These are phyloP conservation scores for Dipus sagitta DNA, from an alignment of 2,797 vertebrate genomes.

Conservation along the genomic window DNA sequence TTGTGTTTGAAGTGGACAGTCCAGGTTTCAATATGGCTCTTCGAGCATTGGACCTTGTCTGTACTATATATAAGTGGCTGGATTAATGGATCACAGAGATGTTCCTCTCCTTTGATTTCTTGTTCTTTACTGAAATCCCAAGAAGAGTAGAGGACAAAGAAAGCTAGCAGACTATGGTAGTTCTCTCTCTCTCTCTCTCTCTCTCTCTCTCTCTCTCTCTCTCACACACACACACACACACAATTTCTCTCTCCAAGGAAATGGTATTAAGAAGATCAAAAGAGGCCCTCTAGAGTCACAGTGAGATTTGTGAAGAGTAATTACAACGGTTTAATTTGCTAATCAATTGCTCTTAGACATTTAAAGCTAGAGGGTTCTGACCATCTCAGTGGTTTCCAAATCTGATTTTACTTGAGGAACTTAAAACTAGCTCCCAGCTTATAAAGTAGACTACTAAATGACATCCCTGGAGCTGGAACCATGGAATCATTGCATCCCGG, in stretches of 20 bases:
- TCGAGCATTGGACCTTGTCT: not conserved
- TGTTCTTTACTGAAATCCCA: conserved; percentile 29
- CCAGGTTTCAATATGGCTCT: not conserved
- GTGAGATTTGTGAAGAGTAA: conserved; percentile 46
- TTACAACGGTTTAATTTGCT: conserved; percentile 58
- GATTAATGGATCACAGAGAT: not conserved
- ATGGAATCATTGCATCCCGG: not conserved
- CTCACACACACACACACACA: not conserved
- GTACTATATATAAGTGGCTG: not conserved
- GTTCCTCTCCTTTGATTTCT: not conserved
- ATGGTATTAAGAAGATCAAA: conserved; percentile 21
- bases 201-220: not conserved
- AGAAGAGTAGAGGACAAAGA: not conserved
- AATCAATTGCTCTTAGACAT: conserved; percentile 50
- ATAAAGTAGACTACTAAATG: not conserved
- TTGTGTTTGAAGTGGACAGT: not conserved
- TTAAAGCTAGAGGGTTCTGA: conserved; percentile 16
- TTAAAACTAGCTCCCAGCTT: not conserved
- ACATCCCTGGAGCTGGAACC: not conserved
- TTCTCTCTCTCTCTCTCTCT: not conserved
- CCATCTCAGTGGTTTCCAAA: conserved; percentile 18
- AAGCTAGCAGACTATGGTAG: not conserved
- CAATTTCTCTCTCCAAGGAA: not conserved
- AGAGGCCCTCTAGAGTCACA: conserved; percentile 42
- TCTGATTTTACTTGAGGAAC: not conserved